These are phyloP conservation scores for Hydrozoanthus tunicans DNA, from an alignment of 64 coral and sea anemone species.

Conservation along the genomic window DNA sequence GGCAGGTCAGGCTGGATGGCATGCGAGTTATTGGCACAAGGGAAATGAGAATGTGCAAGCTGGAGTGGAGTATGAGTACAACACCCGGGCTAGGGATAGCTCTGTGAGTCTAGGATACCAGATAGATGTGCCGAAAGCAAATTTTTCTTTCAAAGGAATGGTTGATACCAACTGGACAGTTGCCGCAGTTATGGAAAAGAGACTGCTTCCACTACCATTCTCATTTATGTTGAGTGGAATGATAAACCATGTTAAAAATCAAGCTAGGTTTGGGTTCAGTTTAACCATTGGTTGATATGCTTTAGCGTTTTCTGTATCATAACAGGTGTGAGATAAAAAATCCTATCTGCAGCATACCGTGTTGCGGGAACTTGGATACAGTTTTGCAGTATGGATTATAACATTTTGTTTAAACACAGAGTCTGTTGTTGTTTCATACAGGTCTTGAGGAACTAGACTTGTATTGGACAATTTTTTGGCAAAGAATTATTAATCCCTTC, in stretches of 20 bases:
- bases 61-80: constrained; percentile 97
- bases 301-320: neutral
- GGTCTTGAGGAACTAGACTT: too few relatives aligned
- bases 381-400: neutral
- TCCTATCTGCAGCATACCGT: neutral
- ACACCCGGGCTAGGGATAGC: constrained; percentile 83
- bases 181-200: constrained; percentile 94
- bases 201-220: constrained; percentile 93
- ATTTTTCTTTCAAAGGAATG: constrained; percentile 95
- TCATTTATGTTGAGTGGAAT: constrained; percentile 93
- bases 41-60: constrained; percentile 98
- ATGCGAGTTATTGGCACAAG: constrained; percentile 97
- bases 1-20: constrained; percentile 96
- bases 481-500: too few relatives aligned
- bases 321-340: neutral
- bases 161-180: constrained; percentile 99
- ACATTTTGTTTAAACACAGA: too few relatives aligned
- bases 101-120: constrained; percentile 95
- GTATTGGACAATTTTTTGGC: too few relatives aligned
- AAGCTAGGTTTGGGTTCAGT: constrained; percentile 95
- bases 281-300: constrained; percentile 84
- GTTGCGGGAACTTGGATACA: neutral
- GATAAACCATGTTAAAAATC: constrained; percentile 90
- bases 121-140: constrained; percentile 96
- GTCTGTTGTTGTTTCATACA: too few relatives aligned